Conservation (phyloP, 2,888 invertebrate species). For the Coelinius sp. region DNA sequence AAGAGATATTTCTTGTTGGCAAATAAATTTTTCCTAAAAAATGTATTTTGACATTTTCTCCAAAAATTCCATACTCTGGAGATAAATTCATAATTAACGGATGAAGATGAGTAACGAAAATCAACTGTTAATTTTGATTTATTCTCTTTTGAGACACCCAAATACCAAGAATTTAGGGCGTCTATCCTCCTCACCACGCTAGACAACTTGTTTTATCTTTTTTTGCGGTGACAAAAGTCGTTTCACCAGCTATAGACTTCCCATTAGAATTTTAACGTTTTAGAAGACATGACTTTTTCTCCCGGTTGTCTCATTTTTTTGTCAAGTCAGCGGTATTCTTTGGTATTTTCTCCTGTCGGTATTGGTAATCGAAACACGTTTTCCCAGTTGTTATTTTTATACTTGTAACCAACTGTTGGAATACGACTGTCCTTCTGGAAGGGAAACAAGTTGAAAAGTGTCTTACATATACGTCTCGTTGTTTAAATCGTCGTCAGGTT, state of each 20-base stretch:
- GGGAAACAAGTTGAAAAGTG: not conserved
- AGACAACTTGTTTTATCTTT: not conserved
- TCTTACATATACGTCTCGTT: not conserved
- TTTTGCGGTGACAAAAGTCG: constrained; percentile 10
- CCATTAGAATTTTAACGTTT: constrained; percentile 17
- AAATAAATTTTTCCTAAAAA: too few relatives aligned
- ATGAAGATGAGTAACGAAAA: too few relatives aligned
- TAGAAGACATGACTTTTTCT: constrained; percentile 7
- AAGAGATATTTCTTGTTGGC: too few relatives aligned
- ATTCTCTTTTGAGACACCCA: not conserved
- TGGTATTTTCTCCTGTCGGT: constrained; percentile 22
- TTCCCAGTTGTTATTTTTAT: constrained; percentile 29
- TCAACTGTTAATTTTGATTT: not conserved
- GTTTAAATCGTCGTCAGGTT: constrained; percentile 23
- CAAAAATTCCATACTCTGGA: too few relatives aligned
- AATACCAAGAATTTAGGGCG: not conserved
- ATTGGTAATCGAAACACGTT: constrained; percentile 26
- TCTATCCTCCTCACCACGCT: not conserved
- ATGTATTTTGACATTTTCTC: too few relatives aligned
- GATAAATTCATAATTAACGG: too few relatives aligned
- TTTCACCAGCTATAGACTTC: not conserved
- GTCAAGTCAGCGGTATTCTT: not conserved
- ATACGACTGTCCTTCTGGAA: not conserved
- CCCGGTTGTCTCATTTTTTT: not conserved
- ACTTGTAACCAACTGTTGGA: not conserved